A percentile compares a stretch with the other conserved stretches of the same genome.
phyloP scores from a whole-genome alignment of 2,113 vertebrate species.

The western clawed frog (Xenopus tropicalis) region DNA sequence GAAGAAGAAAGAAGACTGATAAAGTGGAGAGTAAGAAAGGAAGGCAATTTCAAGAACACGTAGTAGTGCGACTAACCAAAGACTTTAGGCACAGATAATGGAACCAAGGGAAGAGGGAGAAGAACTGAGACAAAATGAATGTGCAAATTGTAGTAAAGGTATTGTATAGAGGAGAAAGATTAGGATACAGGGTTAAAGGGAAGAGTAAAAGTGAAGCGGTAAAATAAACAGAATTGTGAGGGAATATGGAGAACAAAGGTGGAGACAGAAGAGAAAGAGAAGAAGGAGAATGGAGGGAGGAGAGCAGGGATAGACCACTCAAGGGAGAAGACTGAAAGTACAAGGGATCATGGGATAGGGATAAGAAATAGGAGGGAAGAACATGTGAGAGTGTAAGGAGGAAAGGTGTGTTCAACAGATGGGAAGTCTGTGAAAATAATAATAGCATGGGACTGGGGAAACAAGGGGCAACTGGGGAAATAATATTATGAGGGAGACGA shows the following conservation, averaged over 20 bases:
- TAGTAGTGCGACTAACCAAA: too few relatives aligned
- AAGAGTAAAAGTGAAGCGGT: background rate
- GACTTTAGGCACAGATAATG: too few relatives aligned
- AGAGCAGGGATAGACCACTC: background rate
- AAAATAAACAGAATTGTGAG: constrained; percentile 22
- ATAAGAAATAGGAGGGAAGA: background rate
- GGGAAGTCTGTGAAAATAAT: too few relatives aligned
- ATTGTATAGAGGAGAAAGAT: constrained; percentile 13
- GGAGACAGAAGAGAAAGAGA: background rate
- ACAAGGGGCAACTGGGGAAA: background rate
- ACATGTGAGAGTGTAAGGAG: too few relatives aligned
- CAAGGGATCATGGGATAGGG: background rate
- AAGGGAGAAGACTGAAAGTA: background rate
- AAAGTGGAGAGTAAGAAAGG: too few relatives aligned
- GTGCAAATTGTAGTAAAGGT: too few relatives aligned
- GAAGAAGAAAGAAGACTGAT: too few relatives aligned
- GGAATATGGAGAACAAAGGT: constrained; percentile 13
- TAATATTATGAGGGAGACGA: background rate
- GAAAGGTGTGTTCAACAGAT: too few relatives aligned
- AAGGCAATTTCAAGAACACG: too few relatives aligned
- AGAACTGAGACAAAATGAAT: too few relatives aligned
- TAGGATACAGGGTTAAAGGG: constrained; percentile 1
- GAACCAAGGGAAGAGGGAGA: too few relatives aligned
- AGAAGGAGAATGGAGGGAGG: background rate
- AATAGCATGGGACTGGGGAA: background rate